Evolutionary conservation across 1,140 invertebrate genomes (phyloP).

Genomic region (Hycleus phaleratus): DNA sequence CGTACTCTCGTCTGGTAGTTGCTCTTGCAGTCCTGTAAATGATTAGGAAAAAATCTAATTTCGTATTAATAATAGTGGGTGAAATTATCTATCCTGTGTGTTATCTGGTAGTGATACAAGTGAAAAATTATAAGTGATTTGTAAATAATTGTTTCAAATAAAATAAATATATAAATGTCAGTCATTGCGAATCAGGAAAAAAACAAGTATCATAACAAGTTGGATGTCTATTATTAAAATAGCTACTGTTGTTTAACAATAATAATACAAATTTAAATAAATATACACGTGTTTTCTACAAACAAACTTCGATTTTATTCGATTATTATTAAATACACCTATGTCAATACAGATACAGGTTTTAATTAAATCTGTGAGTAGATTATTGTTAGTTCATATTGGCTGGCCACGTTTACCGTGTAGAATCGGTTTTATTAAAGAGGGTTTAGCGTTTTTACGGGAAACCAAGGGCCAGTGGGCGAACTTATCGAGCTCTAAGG

Average conservation of each 20-base stretch:
- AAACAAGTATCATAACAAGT: too few species aligned
- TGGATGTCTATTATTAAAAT: conserved; percentile 11
- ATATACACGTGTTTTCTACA: not conserved
- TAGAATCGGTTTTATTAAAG: not conserved
- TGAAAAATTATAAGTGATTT: conserved; percentile 23
- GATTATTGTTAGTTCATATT: too few species aligned
- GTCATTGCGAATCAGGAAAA: not conserved
- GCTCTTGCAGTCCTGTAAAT: too few species aligned
- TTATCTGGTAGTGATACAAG: conserved; percentile 10
- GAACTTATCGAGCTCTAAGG: too few species aligned
- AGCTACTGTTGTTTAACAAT: conserved; percentile 17
- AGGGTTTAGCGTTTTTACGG: too few species aligned
- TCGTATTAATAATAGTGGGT: too few species aligned
- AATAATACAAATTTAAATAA: conserved; percentile 15
- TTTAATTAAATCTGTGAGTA: conserved; percentile 21
- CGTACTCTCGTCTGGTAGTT: too few species aligned
- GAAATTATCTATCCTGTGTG: not conserved
- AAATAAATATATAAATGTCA: conserved; percentile 19
- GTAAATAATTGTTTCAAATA: conserved; percentile 25
- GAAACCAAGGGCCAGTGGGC: too few species aligned
- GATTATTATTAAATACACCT: conserved; percentile 20
- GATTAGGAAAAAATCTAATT: too few species aligned
- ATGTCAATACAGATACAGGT: conserved; percentile 21
- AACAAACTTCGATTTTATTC: conserved; percentile 7
- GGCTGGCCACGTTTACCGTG: not conserved